These are phyloP conservation scores for Sinella curviseta DNA, from an alignment of 1,140 invertebrate genomes.

Conservation along the genomic window DNA sequence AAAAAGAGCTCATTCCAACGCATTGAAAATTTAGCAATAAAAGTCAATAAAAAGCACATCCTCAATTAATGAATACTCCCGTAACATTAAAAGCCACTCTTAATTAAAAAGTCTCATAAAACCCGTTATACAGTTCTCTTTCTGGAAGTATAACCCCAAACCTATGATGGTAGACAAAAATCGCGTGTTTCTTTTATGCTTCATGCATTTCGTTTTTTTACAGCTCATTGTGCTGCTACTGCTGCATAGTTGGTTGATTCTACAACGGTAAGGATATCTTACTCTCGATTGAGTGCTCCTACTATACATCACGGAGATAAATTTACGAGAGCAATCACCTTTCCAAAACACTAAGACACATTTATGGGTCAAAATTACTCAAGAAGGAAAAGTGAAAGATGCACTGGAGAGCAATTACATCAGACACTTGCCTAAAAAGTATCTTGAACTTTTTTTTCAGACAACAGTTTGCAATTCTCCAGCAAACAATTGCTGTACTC, in stretches of 20 bases:
- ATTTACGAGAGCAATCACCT: neutral
- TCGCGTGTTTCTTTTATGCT: no score
- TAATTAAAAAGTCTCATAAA: neutral
- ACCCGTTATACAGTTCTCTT: no score
- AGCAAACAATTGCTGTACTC: no score
- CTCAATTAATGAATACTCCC: neutral
- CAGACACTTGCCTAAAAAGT: neutral
- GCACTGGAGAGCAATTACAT: neutral
- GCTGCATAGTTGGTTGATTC: no score
- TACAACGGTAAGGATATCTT: no score
- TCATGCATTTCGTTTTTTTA: no score
- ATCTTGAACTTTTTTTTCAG: neutral
- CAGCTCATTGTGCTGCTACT: no score
- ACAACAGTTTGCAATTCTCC: no score
- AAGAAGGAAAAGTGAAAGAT: neutral
- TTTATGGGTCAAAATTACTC: conserved; percentile 1
- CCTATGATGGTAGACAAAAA: no score
- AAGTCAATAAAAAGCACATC: neutral
- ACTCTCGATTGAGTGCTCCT: no score
- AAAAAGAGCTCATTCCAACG: neutral
- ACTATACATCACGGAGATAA: no score
- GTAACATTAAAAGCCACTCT: neutral
- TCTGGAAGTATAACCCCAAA: no score
- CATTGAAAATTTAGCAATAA: neutral
- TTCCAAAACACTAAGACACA: neutral